A percentile compares a stretch with the other conserved stretches of the same genome.
Conservation (phyloP, 2,888 invertebrate species). For the Limnephilus marmoratus region DNA sequence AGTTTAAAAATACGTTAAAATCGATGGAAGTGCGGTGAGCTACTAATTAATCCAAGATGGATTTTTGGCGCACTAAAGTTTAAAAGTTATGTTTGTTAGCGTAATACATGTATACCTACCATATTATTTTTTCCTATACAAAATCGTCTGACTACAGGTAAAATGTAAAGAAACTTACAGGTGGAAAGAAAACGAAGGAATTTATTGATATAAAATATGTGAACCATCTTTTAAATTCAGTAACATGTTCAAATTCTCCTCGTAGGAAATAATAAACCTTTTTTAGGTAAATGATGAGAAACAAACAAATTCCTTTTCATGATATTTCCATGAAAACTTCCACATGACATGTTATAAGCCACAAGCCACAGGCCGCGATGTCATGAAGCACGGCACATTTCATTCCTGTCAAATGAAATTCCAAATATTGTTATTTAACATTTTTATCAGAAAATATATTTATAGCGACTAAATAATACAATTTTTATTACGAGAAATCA, state of each 20-base stretch:
- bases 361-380: neutral
- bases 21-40: too few relatives aligned
- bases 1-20: too few relatives aligned
- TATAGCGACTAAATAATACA: neutral
- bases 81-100: too few relatives aligned
- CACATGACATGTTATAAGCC: neutral
- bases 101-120: too few relatives aligned
- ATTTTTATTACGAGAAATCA: neutral
- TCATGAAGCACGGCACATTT: neutral
- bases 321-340: neutral
- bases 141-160: too few relatives aligned
- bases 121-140: too few relatives aligned
- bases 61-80: too few relatives aligned
- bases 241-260: neutral
- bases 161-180: too few relatives aligned
- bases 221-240: neutral
- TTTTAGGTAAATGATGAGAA: neutral
- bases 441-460: neutral
- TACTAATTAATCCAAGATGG: too few relatives aligned
- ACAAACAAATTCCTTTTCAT: neutral
- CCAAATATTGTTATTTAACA: neutral
- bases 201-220: neutral
- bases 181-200: neutral
- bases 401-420: neutral
- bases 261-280: too few relatives aligned